Conservation (phyloP, 1,140 invertebrate species). For the Probaryconus sp. region DNA sequence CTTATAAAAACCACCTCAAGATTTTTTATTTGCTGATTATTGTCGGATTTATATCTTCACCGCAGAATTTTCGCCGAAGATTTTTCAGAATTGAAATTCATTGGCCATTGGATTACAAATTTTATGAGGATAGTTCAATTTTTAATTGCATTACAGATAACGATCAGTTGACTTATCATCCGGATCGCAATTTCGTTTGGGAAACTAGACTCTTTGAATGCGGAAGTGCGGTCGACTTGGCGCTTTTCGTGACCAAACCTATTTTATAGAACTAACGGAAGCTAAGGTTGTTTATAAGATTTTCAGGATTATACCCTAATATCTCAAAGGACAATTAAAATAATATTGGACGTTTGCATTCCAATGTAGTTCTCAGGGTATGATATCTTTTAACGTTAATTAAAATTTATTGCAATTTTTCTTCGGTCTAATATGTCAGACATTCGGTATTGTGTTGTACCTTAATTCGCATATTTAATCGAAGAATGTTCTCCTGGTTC, state of each 20-base stretch:
- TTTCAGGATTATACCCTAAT: constrained; percentile 8
- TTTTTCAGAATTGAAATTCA: too few species aligned
- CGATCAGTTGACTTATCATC: constrained; percentile 16
- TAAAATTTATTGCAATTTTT: too few species aligned
- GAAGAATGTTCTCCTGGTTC: constrained; percentile 4
- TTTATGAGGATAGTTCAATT: too few species aligned
- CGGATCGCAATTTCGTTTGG: constrained; percentile 20
- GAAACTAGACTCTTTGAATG: constrained; percentile 15
- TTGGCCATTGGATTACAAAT: too few species aligned
- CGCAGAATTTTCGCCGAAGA: too few species aligned
- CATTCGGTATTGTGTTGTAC: constrained; percentile 4
- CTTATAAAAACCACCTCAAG: too few species aligned
- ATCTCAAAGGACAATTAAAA: constrained; percentile 9
- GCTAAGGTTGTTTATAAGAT: constrained; percentile 7
- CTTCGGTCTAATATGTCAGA: too few species aligned
- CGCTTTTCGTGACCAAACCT: constrained; percentile 32
- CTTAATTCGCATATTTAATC: constrained; percentile 22
- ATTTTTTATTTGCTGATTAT: too few species aligned
- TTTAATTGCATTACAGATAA: constrained; percentile 18
- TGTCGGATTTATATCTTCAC: too few species aligned
- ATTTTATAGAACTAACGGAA: constrained; percentile 21
- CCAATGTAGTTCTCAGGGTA: neutral
- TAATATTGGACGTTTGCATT: neutral
- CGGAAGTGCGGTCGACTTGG: constrained; percentile 23
- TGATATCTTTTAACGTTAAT: too few species aligned